These are phyloP conservation scores for Clinocottus analis DNA, from an alignment of 2,113 vertebrate species.

Conservation along the genomic window DNA sequence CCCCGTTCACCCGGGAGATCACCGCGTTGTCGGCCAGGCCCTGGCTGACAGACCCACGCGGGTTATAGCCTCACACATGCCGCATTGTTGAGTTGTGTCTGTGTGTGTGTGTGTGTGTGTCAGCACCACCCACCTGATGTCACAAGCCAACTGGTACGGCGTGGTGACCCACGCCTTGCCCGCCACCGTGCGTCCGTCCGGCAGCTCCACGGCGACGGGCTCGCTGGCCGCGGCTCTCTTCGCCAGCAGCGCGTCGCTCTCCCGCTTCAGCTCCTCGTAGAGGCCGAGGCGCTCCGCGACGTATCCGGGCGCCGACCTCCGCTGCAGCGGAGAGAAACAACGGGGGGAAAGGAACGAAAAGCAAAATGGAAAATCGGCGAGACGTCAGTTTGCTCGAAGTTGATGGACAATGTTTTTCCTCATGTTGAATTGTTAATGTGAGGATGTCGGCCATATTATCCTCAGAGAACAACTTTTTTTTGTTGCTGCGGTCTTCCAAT, in stretches of 20 bases:
- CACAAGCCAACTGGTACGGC: conserved; percentile 91
- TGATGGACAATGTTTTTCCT: background rate
- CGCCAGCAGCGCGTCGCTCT: conserved; percentile 88
- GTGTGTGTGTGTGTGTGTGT: too few relatives aligned
- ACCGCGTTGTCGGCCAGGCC: conserved; percentile 93
- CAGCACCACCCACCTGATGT: conserved; percentile 86
- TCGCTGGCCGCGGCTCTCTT: conserved; percentile 84
- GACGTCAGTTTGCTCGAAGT: background rate
- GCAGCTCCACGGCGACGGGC: conserved; percentile 88
- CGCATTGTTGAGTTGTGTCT: background rate
- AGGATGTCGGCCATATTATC: too few relatives aligned
- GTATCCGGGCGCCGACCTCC: conserved; percentile 88
- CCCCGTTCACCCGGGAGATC: conserved; percentile 91
- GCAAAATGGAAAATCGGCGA: background rate
- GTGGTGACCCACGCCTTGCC: conserved; percentile 93
- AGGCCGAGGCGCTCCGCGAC: conserved; percentile 88
- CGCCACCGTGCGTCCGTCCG: conserved; percentile 86
- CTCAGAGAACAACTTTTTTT: too few relatives aligned
- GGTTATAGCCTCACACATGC: background rate
- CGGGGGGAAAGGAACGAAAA: too few relatives aligned
- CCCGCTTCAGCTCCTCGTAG: conserved; percentile 91
- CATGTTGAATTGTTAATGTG: background rate
- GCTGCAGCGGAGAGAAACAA: conserved; percentile 61
- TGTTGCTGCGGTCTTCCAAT: background rate
- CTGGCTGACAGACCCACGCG: conserved; percentile 82